Percentiles rank a stretch among this genome's conserved stretches.
phyloP scores from a whole-genome alignment of 2,888 invertebrate species.

The Catocala fraxini region DNA sequence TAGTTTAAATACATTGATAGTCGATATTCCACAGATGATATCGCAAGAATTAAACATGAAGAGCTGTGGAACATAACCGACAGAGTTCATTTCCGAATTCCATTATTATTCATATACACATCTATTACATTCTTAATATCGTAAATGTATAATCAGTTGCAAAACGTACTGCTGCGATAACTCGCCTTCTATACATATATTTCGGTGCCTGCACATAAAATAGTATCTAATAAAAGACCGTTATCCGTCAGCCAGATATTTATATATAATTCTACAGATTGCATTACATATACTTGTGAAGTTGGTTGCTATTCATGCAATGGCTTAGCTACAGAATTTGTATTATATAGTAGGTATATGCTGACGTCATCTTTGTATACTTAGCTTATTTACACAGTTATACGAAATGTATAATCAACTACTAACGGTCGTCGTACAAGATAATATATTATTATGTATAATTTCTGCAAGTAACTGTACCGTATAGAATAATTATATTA shows the following conservation, averaged over 20 bases:
- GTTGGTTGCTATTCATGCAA: not conserved
- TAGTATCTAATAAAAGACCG: too few species aligned
- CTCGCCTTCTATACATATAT: not conserved
- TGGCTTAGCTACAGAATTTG: not conserved
- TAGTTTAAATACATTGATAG: slow-evolving; percentile 9
- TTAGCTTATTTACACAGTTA: slow-evolving; percentile 6
- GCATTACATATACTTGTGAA: too few species aligned
- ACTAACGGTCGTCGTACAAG: slow-evolving; percentile 4
- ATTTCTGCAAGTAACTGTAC: not conserved
- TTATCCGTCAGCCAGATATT: too few species aligned
- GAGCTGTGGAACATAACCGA: not conserved
- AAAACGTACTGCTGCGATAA: not conserved
- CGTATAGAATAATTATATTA: too few species aligned
- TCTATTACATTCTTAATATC: not conserved
- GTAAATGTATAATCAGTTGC: too few species aligned
- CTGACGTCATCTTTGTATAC: not conserved
- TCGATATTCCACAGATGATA: not conserved
- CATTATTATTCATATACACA: slow-evolving; percentile 8
- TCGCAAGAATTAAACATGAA: not conserved
- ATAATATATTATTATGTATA: not conserved
- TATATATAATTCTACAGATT: too few species aligned
- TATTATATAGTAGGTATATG: not conserved
- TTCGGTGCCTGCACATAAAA: too few species aligned
- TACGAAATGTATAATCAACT: slow-evolving; percentile 10
- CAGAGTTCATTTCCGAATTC: slow-evolving; percentile 12